Conservation (phyloP, 1,140 invertebrate genomes). For the Caenorhabditis brenneri region DNA sequence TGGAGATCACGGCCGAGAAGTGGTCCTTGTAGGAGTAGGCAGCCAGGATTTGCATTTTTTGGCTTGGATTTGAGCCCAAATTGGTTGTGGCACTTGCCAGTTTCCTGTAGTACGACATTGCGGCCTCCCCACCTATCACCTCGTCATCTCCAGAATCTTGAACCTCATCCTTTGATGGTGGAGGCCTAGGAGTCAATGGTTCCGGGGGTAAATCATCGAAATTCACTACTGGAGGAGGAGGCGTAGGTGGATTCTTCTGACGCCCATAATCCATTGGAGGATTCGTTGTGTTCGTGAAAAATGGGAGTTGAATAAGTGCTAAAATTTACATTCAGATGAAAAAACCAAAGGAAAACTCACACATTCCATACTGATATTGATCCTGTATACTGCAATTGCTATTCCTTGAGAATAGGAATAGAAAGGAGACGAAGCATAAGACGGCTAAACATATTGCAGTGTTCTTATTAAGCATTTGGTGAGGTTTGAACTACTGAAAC, state of each 20-base stretch:
- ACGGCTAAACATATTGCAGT: neutral
- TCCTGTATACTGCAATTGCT: neutral
- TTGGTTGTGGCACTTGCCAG: neutral
- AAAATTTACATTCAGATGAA: neutral
- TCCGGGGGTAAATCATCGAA: neutral
- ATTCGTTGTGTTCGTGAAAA: neutral
- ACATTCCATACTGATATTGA: neutral
- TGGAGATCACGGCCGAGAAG: neutral
- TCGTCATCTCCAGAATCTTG: neutral
- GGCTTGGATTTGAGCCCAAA: neutral
- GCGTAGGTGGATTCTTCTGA: too few relatives aligned
- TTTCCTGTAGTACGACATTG: neutral
- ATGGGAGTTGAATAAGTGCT: neutral
- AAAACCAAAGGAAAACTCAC: neutral
- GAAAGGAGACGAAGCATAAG: neutral
- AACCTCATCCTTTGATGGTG: neutral
- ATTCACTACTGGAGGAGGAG: neutral
- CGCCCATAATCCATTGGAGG: too few relatives aligned
- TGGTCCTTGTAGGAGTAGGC: conserved; percentile 9
- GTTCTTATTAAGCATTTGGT: neutral
- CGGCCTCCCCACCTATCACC: neutral
- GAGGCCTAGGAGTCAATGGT: neutral
- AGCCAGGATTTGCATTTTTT: neutral
- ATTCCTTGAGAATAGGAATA: neutral
- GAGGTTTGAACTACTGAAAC: neutral